Conservation (phyloP, 1,140 invertebrate genomes). For the Nasonia vitripennis region DNA sequence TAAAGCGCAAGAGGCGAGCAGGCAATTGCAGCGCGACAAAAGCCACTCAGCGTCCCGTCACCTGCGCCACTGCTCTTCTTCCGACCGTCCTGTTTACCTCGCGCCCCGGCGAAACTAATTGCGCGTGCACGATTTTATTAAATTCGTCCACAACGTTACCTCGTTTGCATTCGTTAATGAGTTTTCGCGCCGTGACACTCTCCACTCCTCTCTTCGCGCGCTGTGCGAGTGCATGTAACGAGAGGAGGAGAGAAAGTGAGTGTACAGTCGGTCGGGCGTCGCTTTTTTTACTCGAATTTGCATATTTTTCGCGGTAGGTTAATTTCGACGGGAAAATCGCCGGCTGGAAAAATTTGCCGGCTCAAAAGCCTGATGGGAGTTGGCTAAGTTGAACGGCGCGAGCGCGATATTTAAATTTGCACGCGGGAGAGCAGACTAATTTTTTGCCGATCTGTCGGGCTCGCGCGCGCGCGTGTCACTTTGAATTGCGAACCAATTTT, state of each 20-base stretch:
- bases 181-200: slow-evolving; percentile 64
- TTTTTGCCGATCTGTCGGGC: slow-evolving; percentile 18
- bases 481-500: neutral
- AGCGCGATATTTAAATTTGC: slow-evolving; percentile 48
- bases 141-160: slow-evolving; percentile 71
- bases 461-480: neutral
- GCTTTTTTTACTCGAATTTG: slow-evolving; percentile 57
- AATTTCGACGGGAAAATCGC: slow-evolving; percentile 56
- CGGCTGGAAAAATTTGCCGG: slow-evolving; percentile 25
- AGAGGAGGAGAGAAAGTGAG: slow-evolving; percentile 1
- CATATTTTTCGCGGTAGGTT: slow-evolving; percentile 61
- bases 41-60: neutral
- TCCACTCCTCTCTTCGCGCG: neutral
- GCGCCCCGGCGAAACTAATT: slow-evolving; percentile 66
- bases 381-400: slow-evolving; percentile 38
- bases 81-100: slow-evolving; percentile 59
- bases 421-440: slow-evolving; percentile 30
- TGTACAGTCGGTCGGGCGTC: slow-evolving; percentile 1
- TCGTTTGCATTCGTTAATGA: slow-evolving; percentile 74
- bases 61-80: neutral
- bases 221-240: slow-evolving; percentile 15
- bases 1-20: neutral
- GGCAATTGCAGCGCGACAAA: too few species aligned
- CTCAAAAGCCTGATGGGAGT: slow-evolving; percentile 37
- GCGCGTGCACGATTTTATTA: slow-evolving; percentile 72